A percentile compares a stretch with the other conserved stretches of the same genome.
Conservation (phyloP, 2,113 vertebrate genomes). For the Passer domesticus region DNA sequence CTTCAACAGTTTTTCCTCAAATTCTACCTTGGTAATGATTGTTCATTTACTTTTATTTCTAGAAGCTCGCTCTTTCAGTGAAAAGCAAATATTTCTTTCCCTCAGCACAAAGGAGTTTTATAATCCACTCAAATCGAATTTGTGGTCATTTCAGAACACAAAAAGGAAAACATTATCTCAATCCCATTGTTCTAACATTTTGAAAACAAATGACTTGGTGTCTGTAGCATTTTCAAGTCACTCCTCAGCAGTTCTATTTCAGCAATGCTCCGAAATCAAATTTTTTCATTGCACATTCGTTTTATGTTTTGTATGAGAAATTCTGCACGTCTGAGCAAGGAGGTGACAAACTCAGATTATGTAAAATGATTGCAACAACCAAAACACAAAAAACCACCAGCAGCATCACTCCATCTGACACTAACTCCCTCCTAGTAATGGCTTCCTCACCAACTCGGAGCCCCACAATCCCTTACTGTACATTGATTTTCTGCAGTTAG, state of each 20-base stretch:
- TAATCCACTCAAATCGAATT: not conserved
- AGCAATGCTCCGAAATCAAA: not conserved
- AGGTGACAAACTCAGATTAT: not conserved
- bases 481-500: not conserved
- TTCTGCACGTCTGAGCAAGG: not conserved
- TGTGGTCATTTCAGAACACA: not conserved
- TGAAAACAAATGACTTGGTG: not conserved
- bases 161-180: not conserved
- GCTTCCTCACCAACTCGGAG: not conserved
- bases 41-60: not conserved
- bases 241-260: not conserved
- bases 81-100: not conserved
- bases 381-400: not conserved
- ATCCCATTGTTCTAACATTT: not conserved
- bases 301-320: not conserved
- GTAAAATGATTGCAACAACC: slow-evolving; percentile 10
- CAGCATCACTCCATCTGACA: not conserved
- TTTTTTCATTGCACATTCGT: not conserved
- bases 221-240: not conserved
- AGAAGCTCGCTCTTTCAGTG: not conserved
- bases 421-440: slow-evolving; percentile 13
- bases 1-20: not conserved
- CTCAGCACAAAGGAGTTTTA: not conserved
- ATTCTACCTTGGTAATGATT: not conserved
- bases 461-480: not conserved